These are phyloP conservation scores for Fratercula arctica DNA, from an alignment of 2,797 vertebrate species.

Conservation along the genomic window DNA sequence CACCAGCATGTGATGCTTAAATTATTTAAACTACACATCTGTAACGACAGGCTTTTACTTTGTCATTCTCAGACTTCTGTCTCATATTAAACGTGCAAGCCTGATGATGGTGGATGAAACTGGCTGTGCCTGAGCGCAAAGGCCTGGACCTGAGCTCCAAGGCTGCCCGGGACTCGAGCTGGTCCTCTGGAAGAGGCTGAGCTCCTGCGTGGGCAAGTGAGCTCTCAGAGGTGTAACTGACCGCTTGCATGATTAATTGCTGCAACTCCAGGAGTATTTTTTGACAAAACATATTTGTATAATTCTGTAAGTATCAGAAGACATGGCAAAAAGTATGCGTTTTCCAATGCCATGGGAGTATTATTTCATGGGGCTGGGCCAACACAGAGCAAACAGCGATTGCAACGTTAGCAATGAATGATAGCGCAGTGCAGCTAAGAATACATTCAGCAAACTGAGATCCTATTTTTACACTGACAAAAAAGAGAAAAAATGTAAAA, in stretches of 20 bases:
- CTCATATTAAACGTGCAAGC: fast-evolving
- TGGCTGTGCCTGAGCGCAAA: background rate
- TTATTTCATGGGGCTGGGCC: background rate
- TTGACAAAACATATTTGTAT: too few species aligned
- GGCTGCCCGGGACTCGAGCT: background rate
- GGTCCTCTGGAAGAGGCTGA: background rate
- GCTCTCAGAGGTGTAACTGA: background rate
- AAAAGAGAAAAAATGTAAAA: background rate
- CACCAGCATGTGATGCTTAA: background rate
- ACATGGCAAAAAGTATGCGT: background rate
- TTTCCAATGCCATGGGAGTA: background rate
- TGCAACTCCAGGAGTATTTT: background rate
- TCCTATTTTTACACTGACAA: background rate
- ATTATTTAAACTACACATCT: background rate
- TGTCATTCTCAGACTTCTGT: background rate
- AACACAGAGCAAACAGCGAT: background rate
- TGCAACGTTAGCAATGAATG: background rate
- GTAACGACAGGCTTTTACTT: background rate
- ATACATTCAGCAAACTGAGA: background rate
- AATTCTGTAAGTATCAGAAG: background rate
- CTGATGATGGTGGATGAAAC: background rate
- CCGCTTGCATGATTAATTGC: background rate
- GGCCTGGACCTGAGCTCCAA: background rate
- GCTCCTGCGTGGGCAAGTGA: background rate
- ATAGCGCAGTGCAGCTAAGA: background rate